Conservation (phyloP, 1,140 invertebrate genomes). For the Bacillus rossius region DNA sequence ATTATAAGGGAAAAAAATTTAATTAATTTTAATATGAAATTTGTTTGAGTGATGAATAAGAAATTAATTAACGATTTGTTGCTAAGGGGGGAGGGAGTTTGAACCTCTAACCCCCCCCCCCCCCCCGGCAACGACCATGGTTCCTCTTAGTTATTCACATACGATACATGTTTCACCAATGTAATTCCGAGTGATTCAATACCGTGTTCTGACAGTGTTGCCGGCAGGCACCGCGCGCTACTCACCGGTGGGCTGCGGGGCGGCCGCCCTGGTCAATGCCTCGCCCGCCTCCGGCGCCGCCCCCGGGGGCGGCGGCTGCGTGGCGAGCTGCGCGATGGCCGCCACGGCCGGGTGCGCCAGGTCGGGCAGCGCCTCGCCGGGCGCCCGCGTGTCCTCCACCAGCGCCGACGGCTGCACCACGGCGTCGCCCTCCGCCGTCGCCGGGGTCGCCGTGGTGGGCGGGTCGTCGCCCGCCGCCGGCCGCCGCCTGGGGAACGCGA, state of each 20-base stretch:
- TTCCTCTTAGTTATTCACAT: too few species aligned
- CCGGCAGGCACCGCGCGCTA: too few species aligned
- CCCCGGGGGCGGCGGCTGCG: slow-evolving; percentile 16
- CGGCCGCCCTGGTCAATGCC: not conserved
- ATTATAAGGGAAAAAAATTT: too few species aligned
- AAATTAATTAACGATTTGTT: too few species aligned
- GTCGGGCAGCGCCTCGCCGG: slow-evolving; percentile 18
- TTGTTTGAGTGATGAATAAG: too few species aligned
- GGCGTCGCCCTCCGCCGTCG: slow-evolving; percentile 1
- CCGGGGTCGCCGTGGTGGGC: slow-evolving; percentile 1
- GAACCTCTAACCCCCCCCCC: too few species aligned
- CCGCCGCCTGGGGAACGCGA: not conserved
- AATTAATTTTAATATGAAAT: too few species aligned
- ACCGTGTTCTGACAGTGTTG: too few species aligned
- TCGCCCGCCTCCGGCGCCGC: not conserved
- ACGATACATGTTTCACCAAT: too few species aligned
- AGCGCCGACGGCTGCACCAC: not conserved
- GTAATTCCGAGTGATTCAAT: too few species aligned
- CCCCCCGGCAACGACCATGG: too few species aligned
- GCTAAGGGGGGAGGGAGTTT: too few species aligned
- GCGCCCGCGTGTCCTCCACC: not conserved
- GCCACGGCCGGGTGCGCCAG: slow-evolving; percentile 31
- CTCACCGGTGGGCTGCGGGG: not conserved
- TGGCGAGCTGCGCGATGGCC: slow-evolving; percentile 32
- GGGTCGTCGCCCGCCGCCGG: not conserved